Evolutionary conservation across 2,797 vertebrate species (phyloP).

Genomic region (Channa striata): DNA sequence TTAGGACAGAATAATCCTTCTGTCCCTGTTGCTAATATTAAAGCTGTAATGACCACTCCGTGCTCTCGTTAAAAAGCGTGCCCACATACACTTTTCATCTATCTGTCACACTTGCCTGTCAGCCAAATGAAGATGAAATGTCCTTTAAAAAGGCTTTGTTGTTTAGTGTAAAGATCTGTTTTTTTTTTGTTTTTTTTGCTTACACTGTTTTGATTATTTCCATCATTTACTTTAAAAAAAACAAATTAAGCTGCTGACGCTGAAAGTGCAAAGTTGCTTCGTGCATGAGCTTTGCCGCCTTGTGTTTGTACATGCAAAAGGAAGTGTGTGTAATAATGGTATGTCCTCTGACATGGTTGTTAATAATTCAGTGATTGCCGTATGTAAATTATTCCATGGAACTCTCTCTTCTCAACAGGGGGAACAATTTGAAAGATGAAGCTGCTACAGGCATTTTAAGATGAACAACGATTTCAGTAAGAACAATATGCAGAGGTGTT

Average conservation of each 20-base stretch:
- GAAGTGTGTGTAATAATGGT: conserved; percentile 53
- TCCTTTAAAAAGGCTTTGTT: conserved; percentile 58
- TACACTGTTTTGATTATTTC: conserved; percentile 10
- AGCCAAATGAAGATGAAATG: conserved; percentile 77
- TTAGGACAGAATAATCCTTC: conserved; percentile 65
- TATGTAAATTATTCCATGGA: conserved; percentile 67
- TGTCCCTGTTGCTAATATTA: conserved; percentile 71
- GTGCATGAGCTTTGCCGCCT: conserved; percentile 4
- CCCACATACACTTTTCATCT: conserved; percentile 79
- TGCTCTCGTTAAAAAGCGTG: conserved; percentile 76
- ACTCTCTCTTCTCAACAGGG: conserved; percentile 58
- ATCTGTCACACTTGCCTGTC: conserved; percentile 68
- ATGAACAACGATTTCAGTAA: conserved; percentile 73
- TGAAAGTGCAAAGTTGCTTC: conserved; percentile 36
- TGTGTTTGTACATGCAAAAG: conserved; percentile 42
- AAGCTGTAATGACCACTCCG: conserved; percentile 76
- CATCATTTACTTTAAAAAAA: neutral
- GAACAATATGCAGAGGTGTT: conserved; percentile 81
- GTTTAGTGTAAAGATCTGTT: conserved; percentile 44
- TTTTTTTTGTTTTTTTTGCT: conserved; percentile 32
- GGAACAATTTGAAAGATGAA: conserved; percentile 70
- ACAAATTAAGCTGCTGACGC: conserved; percentile 27
- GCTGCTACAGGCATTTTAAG: conserved; percentile 70
- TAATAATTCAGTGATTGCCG: conserved; percentile 73
- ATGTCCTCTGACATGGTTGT: conserved; percentile 55